Percentiles rank a stretch among this genome's conserved stretches.
These are phyloP conservation scores for Sparus aurata DNA, from an alignment of 2,797 vertebrate genomes.

Conservation along the genomic window DNA sequence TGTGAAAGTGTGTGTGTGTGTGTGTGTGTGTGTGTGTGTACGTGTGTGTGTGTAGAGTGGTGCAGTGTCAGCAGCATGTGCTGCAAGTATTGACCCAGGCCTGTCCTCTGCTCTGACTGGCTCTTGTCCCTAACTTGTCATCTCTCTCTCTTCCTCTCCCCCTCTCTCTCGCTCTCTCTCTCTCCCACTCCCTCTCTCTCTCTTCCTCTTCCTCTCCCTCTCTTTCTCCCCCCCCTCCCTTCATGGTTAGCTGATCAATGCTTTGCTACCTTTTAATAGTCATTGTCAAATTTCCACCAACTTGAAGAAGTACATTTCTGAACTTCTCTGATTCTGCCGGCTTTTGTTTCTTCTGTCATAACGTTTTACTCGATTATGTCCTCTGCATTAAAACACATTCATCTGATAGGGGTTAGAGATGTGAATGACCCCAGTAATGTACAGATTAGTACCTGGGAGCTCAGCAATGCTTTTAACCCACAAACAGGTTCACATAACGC, in stretches of 20 bases:
- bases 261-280: conserved; percentile 23
- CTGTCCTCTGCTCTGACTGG: conserved; percentile 84
- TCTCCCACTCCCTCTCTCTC: conserved; percentile 45
- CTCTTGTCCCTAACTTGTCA: conserved; percentile 81
- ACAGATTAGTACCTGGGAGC: conserved; percentile 34
- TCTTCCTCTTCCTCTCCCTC: conserved; percentile 47
- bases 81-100: conserved; percentile 82
- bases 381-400: conserved; percentile 34
- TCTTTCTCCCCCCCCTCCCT: conserved; percentile 35
- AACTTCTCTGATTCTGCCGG: neutral
- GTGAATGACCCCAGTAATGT: conserved; percentile 51
- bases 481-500: conserved; percentile 55
- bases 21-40: conserved; percentile 34
- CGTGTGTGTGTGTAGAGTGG: conserved; percentile 62
- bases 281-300: conserved; percentile 1
- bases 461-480: conserved; percentile 63
- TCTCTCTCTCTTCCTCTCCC: conserved; percentile 54
- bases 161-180: conserved; percentile 46
- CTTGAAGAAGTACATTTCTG: neutral
- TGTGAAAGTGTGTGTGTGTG: conserved; percentile 42
- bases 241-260: conserved; percentile 44
- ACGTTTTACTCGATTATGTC: conserved; percentile 1
- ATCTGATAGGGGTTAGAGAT: conserved; percentile 36
- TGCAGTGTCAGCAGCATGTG: conserved; percentile 82
- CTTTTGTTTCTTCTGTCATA: neutral